Base-by-base conservation (phyloP, 2,888 invertebrate species). In the Lasioglossum zephyrum region DNA sequence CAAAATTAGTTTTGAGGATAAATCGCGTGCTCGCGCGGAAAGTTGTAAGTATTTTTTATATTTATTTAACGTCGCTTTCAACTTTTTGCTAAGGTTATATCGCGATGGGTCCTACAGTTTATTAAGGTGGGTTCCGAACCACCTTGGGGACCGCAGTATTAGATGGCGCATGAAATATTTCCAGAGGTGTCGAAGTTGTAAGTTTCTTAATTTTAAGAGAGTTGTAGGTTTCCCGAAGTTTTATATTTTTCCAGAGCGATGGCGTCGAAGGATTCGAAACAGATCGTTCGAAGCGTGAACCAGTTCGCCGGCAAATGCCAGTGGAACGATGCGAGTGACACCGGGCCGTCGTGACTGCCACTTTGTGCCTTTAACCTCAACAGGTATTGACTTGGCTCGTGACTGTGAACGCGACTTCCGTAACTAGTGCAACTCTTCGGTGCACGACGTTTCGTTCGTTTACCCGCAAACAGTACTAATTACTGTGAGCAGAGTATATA, bases 341-440 rank as follows among this genome's bases (percentile, higher is more conserved):
- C 49, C 49, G 75, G 16, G 18, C 41, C 31, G 39, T 16, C 39
- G 49, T 39, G 47, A 44, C 31, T 75, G 41, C 69, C 49, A 70
- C 44, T 77, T 47, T 70, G 57, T 70, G 44, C 44, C 77, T 49
- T 72, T 41, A 72, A 26, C 78, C 73, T 49, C 73, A 36, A 49
- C 73, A 73, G 73, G 73, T 73, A 73, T 73, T 44, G 74, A 57
- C 74, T 49, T 18, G 41, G 11, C 44, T 73, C 73, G 73, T 73
- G 57, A 57, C 78, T 53, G 76, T 60, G 57, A 77, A 77, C 41
- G 72, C 57, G 72, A 77, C 81, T 77, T 77, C 81, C 77, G 72
- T 73, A 73, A 79, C 49, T n/a, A 63, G 79, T 39, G 49, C 31
- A 69, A 44, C 69, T 75, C 39, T 16, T 18, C n/a, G 0, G 47